A percentile compares a stretch with the other conserved stretches of the same genome.
These are phyloP conservation scores for Oophaga sylvatica DNA, from an alignment of 2,797 vertebrate genomes.

Conservation along the genomic window DNA sequence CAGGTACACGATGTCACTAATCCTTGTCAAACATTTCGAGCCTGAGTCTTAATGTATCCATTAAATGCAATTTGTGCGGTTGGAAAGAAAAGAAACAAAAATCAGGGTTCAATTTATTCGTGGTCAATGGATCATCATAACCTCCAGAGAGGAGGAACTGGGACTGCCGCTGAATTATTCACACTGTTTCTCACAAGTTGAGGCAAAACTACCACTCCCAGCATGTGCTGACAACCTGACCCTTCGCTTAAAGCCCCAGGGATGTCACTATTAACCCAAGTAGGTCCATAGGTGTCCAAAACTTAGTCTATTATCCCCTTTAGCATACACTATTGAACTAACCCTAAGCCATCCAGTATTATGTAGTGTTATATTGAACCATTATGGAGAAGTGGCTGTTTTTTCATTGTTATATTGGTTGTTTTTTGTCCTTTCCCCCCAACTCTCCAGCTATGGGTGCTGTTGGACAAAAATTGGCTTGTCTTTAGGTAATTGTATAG, in stretches of 20 bases:
- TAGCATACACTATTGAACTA: too few relatives aligned
- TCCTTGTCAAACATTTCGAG: constrained; percentile 40
- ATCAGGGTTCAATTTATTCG: constrained; percentile 25
- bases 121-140: constrained; percentile 27
- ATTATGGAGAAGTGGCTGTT: too few relatives aligned
- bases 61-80: constrained; percentile 49
- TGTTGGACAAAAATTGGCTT: too few relatives aligned
- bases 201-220: neutral
- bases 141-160: fast-evolving
- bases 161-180: neutral
- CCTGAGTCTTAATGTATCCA: constrained; percentile 41
- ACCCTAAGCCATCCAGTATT: too few relatives aligned
- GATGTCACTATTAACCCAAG: neutral
- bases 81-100: constrained; percentile 33
- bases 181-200: neutral
- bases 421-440: too few relatives aligned
- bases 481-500: too few relatives aligned
- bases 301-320: too few relatives aligned
- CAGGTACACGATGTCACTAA: constrained; percentile 29
- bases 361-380: too few relatives aligned
- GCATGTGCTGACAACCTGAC: too few relatives aligned
- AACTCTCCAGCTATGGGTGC: too few relatives aligned
- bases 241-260: neutral
- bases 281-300: neutral
- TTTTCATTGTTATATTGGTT: too few relatives aligned